A percentile compares a stretch with the other conserved stretches of the same genome.
Conservation (phyloP, 2,797 vertebrate species). For the Synaphobranchus kaupii region DNA sequence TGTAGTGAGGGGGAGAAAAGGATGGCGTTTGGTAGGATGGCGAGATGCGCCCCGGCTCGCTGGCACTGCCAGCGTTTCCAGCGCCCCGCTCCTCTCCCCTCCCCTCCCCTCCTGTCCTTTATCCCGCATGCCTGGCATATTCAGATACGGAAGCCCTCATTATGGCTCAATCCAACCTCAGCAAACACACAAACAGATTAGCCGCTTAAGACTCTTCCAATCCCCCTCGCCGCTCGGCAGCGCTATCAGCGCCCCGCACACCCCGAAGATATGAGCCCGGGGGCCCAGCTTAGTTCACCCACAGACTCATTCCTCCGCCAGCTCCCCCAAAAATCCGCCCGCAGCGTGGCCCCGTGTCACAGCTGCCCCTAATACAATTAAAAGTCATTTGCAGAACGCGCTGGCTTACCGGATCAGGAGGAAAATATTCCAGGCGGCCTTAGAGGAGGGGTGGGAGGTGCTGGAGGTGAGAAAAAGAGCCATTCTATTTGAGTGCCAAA, state of each 20-base stretch:
- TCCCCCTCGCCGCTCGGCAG: slow-evolving; percentile 68
- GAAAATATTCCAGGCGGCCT: slow-evolving; percentile 22
- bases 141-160: slow-evolving; percentile 86
- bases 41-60: slow-evolving; percentile 34
- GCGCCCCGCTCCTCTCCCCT: slow-evolving; percentile 41
- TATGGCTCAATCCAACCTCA: slow-evolving; percentile 85
- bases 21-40: slow-evolving; percentile 23
- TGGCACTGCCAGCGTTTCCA: slow-evolving; percentile 55
- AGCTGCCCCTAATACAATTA: slow-evolving; percentile 84
- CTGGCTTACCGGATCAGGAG: slow-evolving; percentile 71
- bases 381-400: slow-evolving; percentile 82
- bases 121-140: slow-evolving; percentile 81
- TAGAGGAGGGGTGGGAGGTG: slow-evolving; percentile 3
- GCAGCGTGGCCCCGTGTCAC: slow-evolving; percentile 76
- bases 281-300: slow-evolving; percentile 75
- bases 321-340: slow-evolving; percentile 65
- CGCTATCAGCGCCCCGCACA: slow-evolving; percentile 80
- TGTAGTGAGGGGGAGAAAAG: neutral
- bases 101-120: slow-evolving; percentile 59
- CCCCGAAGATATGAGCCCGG: slow-evolving; percentile 77
- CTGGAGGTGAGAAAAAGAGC: neutral
- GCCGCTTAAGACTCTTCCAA: slow-evolving; percentile 67
- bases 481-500: slow-evolving; percentile 23
- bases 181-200: slow-evolving; percentile 86
- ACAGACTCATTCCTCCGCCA: slow-evolving; percentile 65